A percentile compares a stretch with the other conserved stretches of the same genome.
Conservation (phyloP, 2,888 invertebrate genomes). For the Tubulanus polymorphus region DNA sequence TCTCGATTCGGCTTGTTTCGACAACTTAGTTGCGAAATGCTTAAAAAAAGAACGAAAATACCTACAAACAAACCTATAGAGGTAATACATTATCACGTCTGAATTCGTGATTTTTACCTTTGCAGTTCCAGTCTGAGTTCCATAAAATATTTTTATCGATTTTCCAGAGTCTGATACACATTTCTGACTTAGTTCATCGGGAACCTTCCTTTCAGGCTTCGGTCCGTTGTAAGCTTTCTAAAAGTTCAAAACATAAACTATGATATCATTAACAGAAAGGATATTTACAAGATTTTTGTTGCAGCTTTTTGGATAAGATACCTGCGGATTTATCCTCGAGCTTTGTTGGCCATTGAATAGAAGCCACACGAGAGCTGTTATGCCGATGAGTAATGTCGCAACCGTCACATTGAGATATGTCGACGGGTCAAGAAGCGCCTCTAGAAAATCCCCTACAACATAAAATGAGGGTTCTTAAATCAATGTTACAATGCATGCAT, state of each 20-base stretch:
- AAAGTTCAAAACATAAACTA: background rate
- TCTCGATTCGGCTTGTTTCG: slow-evolving; percentile 10
- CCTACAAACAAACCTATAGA: background rate
- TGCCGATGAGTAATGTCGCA: no score
- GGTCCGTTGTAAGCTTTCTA: background rate
- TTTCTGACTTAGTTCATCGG: background rate
- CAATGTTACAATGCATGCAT: no score
- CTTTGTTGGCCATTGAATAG: no score
- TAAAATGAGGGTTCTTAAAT: no score
- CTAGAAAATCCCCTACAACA: no score
- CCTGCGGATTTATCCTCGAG: no score
- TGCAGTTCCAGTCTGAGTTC: slow-evolving; percentile 21
- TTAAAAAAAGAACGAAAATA: slow-evolving; percentile 12
- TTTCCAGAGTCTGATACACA: background rate
- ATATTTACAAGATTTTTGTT: no score
- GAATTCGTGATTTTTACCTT: slow-evolving; percentile 13
- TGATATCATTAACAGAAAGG: background rate
- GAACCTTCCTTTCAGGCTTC: background rate
- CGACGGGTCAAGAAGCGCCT: no score
- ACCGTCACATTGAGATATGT: no score
- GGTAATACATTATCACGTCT: background rate
- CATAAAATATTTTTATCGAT: slow-evolving; percentile 19
- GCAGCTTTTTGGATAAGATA: no score
- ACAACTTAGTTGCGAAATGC: slow-evolving; percentile 31
- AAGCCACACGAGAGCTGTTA: no score